Conservation (phyloP, 2,888 invertebrate species). For the Chaitophorus viminalis region DNA sequence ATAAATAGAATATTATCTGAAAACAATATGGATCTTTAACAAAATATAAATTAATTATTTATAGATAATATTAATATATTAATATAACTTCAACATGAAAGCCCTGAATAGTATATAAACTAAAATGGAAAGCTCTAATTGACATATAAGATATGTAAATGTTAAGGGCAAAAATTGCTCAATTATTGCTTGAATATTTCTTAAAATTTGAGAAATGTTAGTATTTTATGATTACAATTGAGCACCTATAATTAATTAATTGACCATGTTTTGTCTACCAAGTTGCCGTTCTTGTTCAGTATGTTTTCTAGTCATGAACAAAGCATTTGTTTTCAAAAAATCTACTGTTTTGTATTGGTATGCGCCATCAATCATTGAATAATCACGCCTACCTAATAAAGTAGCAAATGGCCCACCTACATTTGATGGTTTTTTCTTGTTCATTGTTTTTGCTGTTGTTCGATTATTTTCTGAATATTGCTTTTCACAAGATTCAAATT, state of each 20-base stretch:
- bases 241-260: slow-evolving; percentile 46
- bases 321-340: slow-evolving; percentile 92
- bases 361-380: slow-evolving; percentile 58
- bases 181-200: slow-evolving; percentile 23
- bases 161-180: slow-evolving; percentile 11
- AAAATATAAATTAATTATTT: neutral
- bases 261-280: slow-evolving; percentile 63
- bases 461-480: slow-evolving; percentile 59
- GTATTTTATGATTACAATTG: slow-evolving; percentile 30
- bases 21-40: slow-evolving; percentile 18
- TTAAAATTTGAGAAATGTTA: slow-evolving; percentile 36
- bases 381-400: slow-evolving; percentile 41
- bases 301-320: slow-evolving; percentile 85
- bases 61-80: neutral
- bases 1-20: no score
- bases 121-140: slow-evolving; percentile 31
- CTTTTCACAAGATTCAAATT: slow-evolving; percentile 72
- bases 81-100: slow-evolving; percentile 43
- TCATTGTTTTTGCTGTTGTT: slow-evolving; percentile 30
- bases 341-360: slow-evolving; percentile 78
- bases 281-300: slow-evolving; percentile 76
- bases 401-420: slow-evolving; percentile 31
- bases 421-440: slow-evolving; percentile 32
- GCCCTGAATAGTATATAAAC: neutral
- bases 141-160: slow-evolving; percentile 50